These are phyloP conservation scores for Drosophila paramelanica DNA, from an alignment of 2,888 invertebrate species.

Conservation along the genomic window DNA sequence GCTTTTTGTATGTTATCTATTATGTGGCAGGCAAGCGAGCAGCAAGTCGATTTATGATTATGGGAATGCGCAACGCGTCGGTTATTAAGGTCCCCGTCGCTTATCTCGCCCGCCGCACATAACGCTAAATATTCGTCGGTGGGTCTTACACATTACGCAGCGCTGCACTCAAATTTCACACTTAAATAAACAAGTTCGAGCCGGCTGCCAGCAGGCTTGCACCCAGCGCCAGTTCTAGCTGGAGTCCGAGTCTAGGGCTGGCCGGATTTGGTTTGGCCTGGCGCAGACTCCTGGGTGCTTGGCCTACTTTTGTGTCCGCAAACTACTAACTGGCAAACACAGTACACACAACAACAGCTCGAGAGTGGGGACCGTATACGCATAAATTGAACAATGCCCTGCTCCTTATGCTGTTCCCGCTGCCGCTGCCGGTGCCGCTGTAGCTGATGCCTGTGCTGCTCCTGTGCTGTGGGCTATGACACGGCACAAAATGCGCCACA, in stretches of 20 bases:
- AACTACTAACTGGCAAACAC: slow-evolving; percentile 76
- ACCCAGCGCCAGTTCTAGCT: slow-evolving; percentile 23
- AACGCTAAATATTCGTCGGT: slow-evolving; percentile 64
- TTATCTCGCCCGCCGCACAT: slow-evolving; percentile 61
- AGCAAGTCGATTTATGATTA: slow-evolving; percentile 63
- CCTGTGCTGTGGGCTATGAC: slow-evolving; percentile 51
- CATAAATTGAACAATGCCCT: slow-evolving; percentile 77
- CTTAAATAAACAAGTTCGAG: slow-evolving; percentile 77
- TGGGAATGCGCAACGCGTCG: slow-evolving; percentile 27
- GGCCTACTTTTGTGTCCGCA: slow-evolving; percentile 73
- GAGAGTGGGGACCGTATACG: slow-evolving; percentile 57
- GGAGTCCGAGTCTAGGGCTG: slow-evolving; percentile 14
- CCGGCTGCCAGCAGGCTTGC: slow-evolving; percentile 49
- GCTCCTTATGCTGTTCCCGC: slow-evolving; percentile 12
- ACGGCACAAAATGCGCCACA: slow-evolving; percentile 61
- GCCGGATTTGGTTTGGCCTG: background rate
- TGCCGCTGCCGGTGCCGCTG: slow-evolving; percentile 3
- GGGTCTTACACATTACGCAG: slow-evolving; percentile 59
- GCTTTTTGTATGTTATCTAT: slow-evolving; percentile 17
- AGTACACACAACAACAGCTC: slow-evolving; percentile 37
- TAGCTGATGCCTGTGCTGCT: slow-evolving; percentile 12
- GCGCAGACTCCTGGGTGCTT: slow-evolving; percentile 50
- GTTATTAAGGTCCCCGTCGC: slow-evolving; percentile 61
- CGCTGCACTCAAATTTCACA: slow-evolving; percentile 75
- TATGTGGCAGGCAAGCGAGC: slow-evolving; percentile 17